Base-by-base conservation (phyloP, 1,140 invertebrate genomes). In the Drosophila bipectinata region DNA sequence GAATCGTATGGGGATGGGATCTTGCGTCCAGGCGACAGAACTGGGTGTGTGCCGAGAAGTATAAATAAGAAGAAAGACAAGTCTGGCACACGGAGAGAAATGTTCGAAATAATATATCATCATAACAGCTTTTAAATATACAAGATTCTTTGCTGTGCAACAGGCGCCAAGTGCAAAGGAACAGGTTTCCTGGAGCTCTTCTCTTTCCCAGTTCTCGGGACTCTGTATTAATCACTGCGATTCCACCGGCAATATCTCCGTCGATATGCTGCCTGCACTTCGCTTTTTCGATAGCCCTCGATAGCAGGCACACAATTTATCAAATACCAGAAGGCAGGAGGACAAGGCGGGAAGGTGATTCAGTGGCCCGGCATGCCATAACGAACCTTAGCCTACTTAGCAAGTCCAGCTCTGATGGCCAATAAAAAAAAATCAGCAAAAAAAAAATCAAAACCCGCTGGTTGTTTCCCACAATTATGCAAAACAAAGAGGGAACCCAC, bases 391-490 rank as follows among this genome's bases (percentile, higher is more conserved):
- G 83, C 83, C 83, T 88, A 88, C 79, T 88, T 88, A 58, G 66
- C 75, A 44, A 73, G 56, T 55, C 41, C 59, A 71, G 57, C 73
- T 58, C 9, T 6, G 26, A 12, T 24, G 32, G 55, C 60, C 14
- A 26, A 51, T n/a, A 59, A 52, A 28, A 56, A 56, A 60, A n/a
- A 49, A 21, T 21, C 0, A 2, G 21, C 21, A 28, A 66, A 49
- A 37, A 49, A 49, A 28, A 48, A 51, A 4, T 10, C 7, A 67
- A 77, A 77, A 78, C 72, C 83, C 83, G 84, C 83, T 72, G 83
- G 83, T 88, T 77, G 79, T 88, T 88, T 88, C 83, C 83, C 83
- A 88, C 83, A 88, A 88, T 88, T 88, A 88, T 88, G 83, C 84
- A 88, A 88, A 87, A 58, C 64, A 69, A 82, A 74, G 67, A 69